Conservation (phyloP, 1,140 invertebrate genomes). For the Metaphire vulgaris region DNA sequence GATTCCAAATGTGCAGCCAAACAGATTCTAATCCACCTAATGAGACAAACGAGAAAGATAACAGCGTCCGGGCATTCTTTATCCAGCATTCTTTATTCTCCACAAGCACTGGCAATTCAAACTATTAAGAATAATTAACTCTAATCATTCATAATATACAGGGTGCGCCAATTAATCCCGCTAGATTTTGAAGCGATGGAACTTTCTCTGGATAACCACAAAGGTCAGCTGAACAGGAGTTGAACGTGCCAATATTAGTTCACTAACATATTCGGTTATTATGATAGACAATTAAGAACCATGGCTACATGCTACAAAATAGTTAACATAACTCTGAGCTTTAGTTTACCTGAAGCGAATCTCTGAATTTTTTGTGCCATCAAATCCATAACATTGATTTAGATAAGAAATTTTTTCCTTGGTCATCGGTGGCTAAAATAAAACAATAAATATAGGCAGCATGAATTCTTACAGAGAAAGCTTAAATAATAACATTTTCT, state of each 20-base stretch:
- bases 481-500: not conserved
- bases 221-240: not conserved
- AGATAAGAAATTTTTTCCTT: constrained; percentile 61
- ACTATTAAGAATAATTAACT: not conserved
- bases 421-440: constrained; percentile 50
- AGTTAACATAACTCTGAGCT: constrained; percentile 3
- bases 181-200: not conserved
- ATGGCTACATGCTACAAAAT: constrained; percentile 6
- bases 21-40: constrained; percentile 70
- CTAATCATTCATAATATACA: not conserved
- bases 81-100: not conserved
- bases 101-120: too few species aligned
- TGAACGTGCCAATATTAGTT: not conserved
- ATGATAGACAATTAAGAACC: too few species aligned
- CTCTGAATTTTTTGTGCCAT: constrained; percentile 66
- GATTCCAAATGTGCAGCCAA: constrained; percentile 65
- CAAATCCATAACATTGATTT: constrained; percentile 64
- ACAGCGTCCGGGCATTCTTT: constrained; percentile 1
- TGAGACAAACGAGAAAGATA: constrained; percentile 32
- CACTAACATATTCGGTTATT: too few species aligned
- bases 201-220: not conserved
- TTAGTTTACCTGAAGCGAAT: constrained; percentile 58
- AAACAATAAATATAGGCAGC: constrained; percentile 16
- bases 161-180: not conserved
- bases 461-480: not conserved